Conservation (phyloP, 2,113 vertebrate species). For the Mesembrinibis cayennensis region DNA sequence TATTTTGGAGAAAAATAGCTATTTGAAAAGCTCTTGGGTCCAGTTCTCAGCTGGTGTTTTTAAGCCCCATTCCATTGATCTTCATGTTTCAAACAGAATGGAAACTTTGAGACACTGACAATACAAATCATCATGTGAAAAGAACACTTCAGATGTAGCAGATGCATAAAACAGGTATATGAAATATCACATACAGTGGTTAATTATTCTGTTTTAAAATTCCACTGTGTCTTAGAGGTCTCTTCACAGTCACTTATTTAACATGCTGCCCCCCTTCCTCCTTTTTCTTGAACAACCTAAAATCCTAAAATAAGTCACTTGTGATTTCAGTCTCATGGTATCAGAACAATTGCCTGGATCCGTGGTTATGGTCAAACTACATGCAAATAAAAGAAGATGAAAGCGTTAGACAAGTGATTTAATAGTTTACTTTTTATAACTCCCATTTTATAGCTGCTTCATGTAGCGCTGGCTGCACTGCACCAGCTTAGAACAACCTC, state of each 20-base stretch:
- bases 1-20: not conserved
- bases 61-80: not conserved
- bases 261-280: not conserved
- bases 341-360: not conserved
- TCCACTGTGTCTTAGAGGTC: not conserved
- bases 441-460: not conserved
- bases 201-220: not conserved
- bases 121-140: not conserved
- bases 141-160: not conserved
- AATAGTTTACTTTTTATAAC: not conserved
- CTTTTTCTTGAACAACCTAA: not conserved
- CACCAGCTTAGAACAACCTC: not conserved
- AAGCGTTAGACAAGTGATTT: not conserved
- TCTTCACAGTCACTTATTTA: not conserved
- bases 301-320: not conserved
- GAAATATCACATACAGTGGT: not conserved
- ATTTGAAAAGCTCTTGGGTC: not conserved
- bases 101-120: not conserved
- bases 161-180: not conserved
- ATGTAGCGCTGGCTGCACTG: not conserved
- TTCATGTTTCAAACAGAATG: not conserved
- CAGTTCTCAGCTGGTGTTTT: not conserved
- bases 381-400: not conserved
- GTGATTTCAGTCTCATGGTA: not conserved
- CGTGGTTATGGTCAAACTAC: not conserved